Conservation (phyloP, 2,888 invertebrate species). For the Rotaria socialis region DNA sequence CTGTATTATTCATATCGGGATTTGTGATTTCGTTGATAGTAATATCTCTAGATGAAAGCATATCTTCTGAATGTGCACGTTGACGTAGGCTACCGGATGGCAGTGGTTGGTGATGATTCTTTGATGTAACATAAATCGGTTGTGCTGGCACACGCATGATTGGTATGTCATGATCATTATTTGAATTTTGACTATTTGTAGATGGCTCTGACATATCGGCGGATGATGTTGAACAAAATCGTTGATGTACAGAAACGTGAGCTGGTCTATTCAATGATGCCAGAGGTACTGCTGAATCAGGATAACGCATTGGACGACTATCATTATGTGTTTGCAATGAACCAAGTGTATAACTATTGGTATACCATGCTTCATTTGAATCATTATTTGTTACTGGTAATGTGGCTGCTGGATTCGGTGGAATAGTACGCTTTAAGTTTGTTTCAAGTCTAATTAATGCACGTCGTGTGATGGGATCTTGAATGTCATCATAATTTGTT, state of each 20-base stretch:
- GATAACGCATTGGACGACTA: not conserved
- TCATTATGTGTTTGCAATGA: slow-evolving; percentile 1
- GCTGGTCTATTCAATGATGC: not conserved
- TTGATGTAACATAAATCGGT: slow-evolving; percentile 14
- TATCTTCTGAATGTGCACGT: slow-evolving; percentile 31
- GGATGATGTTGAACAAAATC: not conserved
- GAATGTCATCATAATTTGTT: slow-evolving; percentile 27
- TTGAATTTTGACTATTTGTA: not conserved
- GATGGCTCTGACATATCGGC: not conserved
- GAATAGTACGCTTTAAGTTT: not conserved
- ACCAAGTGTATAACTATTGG: slow-evolving; percentile 24
- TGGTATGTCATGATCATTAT: slow-evolving; percentile 19
- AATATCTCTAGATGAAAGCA: slow-evolving; percentile 15
- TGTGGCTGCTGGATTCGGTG: not conserved
- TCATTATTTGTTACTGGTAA: not conserved
- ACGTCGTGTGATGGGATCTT: slow-evolving; percentile 25
- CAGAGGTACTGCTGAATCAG: not conserved
- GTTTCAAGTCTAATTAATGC: slow-evolving; percentile 25
- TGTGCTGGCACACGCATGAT: slow-evolving; percentile 2
- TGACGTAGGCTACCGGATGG: not conserved
- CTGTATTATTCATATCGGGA: not conserved
- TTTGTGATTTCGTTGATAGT: not conserved
- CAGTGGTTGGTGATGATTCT: not conserved
- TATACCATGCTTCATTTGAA: not conserved
- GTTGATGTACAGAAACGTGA: slow-evolving; percentile 13